Conservation (phyloP, 2,888 invertebrate genomes). For the Sphaerophoria rueppellii region DNA sequence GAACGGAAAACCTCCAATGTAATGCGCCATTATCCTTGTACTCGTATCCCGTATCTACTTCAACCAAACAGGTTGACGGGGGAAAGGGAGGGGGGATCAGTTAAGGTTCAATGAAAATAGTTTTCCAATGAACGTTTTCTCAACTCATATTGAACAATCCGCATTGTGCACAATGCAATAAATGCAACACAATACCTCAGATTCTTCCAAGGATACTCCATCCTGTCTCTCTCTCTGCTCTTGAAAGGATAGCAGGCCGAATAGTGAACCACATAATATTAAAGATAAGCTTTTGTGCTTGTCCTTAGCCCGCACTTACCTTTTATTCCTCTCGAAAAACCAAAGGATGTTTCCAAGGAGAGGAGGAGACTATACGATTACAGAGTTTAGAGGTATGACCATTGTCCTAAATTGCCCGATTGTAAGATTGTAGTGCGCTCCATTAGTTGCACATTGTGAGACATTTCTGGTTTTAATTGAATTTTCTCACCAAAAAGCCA, state of each 20-base stretch:
- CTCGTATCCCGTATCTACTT: not conserved
- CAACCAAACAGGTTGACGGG: not conserved
- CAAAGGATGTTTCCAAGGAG: slow-evolving; percentile 62
- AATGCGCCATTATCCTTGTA: slow-evolving; percentile 58
- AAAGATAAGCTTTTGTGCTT: not conserved
- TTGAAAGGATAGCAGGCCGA: not conserved
- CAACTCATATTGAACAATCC: slow-evolving; percentile 52
- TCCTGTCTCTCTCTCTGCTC: slow-evolving; percentile 12
- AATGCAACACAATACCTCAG: slow-evolving; percentile 46
- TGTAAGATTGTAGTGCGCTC: slow-evolving; percentile 72
- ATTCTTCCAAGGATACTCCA: slow-evolving; percentile 50
- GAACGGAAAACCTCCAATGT: slow-evolving; percentile 54
- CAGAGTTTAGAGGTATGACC: slow-evolving; percentile 45
- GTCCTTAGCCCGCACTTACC: not conserved
- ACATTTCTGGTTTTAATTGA: slow-evolving; percentile 72
- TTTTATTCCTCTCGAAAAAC: slow-evolving; percentile 3
- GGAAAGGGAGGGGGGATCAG: too few relatives aligned
- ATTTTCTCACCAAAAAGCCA: slow-evolving; percentile 64
- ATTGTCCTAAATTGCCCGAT: slow-evolving; percentile 73
- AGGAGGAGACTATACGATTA: slow-evolving; percentile 50
- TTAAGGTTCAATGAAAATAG: slow-evolving; percentile 55
- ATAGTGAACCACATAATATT: not conserved
- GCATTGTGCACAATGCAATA: slow-evolving; percentile 37
- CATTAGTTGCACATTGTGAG: slow-evolving; percentile 72
- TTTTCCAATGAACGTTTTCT: slow-evolving; percentile 65